phyloP scores from a whole-genome alignment of 2,113 vertebrate genomes.

The Phaethornis superciliosus region DNA sequence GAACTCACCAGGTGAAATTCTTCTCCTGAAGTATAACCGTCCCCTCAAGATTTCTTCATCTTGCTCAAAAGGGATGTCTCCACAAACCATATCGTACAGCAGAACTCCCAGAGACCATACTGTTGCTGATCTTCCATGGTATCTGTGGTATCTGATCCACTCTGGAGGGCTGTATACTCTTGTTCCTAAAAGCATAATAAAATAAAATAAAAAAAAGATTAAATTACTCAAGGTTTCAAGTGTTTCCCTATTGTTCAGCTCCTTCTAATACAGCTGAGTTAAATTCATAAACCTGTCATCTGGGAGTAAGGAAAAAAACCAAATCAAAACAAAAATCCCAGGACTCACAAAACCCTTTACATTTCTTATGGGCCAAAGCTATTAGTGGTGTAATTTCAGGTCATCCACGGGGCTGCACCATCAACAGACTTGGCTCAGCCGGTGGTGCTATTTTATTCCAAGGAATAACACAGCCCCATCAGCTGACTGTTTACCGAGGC shows the following conservation, averaged over 20 bases:
- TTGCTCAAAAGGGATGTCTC: slow-evolving; percentile 97
- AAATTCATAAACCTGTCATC: background rate
- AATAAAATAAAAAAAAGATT: too few species aligned
- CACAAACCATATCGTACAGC: slow-evolving; percentile 97
- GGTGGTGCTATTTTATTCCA: slow-evolving; percentile 2
- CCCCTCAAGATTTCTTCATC: slow-evolving; percentile 95
- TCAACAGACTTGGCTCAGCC: slow-evolving; percentile 4
- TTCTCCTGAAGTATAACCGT: slow-evolving; percentile 89
- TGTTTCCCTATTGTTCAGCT: background rate
- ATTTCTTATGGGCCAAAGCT: background rate
- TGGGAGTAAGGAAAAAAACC: background rate
- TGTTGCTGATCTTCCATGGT: slow-evolving; percentile 94
- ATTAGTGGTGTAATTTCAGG: background rate
- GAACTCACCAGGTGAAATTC: slow-evolving; percentile 88
- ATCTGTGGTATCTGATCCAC: slow-evolving; percentile 95
- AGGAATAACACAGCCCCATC: slow-evolving; percentile 47
- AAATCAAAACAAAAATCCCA: too few species aligned
- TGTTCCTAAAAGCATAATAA: slow-evolving; percentile 77
- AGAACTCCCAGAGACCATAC: slow-evolving; percentile 97
- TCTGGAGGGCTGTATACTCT: slow-evolving; percentile 97
- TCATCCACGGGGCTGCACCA: slow-evolving; percentile 15
- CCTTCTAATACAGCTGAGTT: background rate
- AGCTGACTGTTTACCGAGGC: slow-evolving; percentile 74
- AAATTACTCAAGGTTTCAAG: background rate
- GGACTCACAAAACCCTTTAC: background rate